Base-by-base conservation (phyloP, 2,888 invertebrate species). In the Dorcus parallelipipedus region DNA sequence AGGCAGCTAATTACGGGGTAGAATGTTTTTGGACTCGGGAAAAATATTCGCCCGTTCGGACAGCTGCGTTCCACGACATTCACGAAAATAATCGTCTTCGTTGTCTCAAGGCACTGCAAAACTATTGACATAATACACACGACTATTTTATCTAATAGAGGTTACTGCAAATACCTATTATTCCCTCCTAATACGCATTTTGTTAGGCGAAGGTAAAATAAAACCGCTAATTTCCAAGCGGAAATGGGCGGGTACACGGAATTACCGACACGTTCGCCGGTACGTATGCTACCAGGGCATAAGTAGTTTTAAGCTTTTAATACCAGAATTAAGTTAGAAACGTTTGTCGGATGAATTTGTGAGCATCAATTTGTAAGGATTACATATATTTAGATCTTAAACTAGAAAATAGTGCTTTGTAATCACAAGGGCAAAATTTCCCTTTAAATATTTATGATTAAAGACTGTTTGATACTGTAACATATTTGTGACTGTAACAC, bases 151-250 rank as follows among this genome's bases (percentile, higher is more conserved):
- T 45, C 45, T 45, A 45, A 45, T 45, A 20, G 45, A 45, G 9
- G 45, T 20, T 23, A 20, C 23, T 45, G 20, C 45, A 45, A 45
- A 45, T 45, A 23, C 14, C 45, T 45, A 45, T 45, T 45, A 45
- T 45, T 45, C 45, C 20, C 20, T 20, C 17, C 45, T 45, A 45
- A 45, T 45, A 45, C 45, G 45, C 45, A 45, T 45, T 45, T 45
- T 45, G 45, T 45, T 45, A 45, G 17, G 45, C 64, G 68, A 69
- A 71, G 69, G 73, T 73, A 74, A 74, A 73, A 69, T 73, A 73
- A 74, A 74, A 74, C 75, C 73, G 58, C 65, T 69, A 73, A 73
- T 75, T 74, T 72, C 65, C 66, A 60, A 67, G 72, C 75, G 75
- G 74, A 75, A 75, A 72, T 69, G 67, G 74, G 75, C 71, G 73